Evolutionary conservation across 2,113 vertebrate genomes (phyloP).

Genomic region (Oxyruncus cristatus): DNA sequence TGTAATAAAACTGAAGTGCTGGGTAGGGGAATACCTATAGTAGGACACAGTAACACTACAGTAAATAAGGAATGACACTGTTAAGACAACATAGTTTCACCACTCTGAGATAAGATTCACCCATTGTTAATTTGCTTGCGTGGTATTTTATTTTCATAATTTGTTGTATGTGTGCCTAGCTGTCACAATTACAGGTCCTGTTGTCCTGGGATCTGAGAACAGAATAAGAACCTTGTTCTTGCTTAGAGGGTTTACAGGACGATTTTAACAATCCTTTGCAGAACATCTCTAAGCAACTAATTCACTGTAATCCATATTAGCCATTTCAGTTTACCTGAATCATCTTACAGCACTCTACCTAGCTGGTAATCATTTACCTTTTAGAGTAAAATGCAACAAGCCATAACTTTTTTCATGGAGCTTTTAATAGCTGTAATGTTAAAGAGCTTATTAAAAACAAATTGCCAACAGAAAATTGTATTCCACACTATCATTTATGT

Average conservation of each 20-base stretch:
- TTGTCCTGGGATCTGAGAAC: background rate
- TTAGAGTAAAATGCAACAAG: slow-evolving; percentile 16
- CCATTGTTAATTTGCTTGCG: background rate
- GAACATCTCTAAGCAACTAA: slow-evolving; percentile 42
- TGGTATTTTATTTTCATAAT: background rate
- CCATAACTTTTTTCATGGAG: slow-evolving; percentile 39
- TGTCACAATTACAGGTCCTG: background rate
- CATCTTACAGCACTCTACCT: slow-evolving; percentile 45
- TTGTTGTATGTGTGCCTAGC: background rate
- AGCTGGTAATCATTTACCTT: slow-evolving; percentile 48
- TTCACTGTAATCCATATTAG: slow-evolving; percentile 17
- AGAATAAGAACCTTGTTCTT: background rate
- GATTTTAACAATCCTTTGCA: slow-evolving; percentile 25
- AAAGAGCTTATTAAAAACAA: slow-evolving; percentile 60
- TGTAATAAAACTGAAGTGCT: slow-evolving; percentile 9
- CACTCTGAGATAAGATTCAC: background rate
- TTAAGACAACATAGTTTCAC: background rate
- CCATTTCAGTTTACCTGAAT: slow-evolving; percentile 30
- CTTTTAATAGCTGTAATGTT: slow-evolving; percentile 41
- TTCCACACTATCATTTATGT: slow-evolving; percentile 32
- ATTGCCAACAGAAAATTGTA: slow-evolving; percentile 59
- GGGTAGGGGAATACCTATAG: background rate
- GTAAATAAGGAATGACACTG: background rate
- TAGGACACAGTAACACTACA: background rate
- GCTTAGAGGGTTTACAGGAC: background rate